These are phyloP conservation scores for Slavum lentiscoides DNA, from an alignment of 2,888 invertebrate species.

Conservation along the genomic window DNA sequence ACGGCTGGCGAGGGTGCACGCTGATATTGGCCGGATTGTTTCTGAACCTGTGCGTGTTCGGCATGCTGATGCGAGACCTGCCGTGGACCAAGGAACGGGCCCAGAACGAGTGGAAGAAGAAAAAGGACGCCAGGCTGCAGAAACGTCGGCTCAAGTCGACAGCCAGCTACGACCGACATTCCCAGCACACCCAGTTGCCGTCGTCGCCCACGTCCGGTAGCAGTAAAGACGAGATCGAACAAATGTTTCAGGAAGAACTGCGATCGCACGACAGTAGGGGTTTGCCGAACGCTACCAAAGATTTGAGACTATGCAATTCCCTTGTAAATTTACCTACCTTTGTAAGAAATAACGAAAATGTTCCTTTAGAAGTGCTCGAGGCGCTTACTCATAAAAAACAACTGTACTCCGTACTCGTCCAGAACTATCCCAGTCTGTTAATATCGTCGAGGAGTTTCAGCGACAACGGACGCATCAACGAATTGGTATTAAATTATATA, in stretches of 20 bases:
- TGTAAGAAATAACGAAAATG: constrained; percentile 75
- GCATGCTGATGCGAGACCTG: constrained; percentile 77
- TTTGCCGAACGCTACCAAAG: constrained; percentile 52
- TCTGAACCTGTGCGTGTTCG: constrained; percentile 79
- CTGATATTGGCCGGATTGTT: constrained; percentile 80
- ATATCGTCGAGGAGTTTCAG: constrained; percentile 75
- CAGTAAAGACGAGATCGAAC: neutral
- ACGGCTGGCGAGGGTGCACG: constrained; percentile 82
- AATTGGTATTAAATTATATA: constrained; percentile 57
- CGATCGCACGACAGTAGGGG: neutral
- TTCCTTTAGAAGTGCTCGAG: constrained; percentile 70
- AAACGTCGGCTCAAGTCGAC: constrained; percentile 62
- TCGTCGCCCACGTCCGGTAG: constrained; percentile 60
- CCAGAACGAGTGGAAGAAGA: constrained; percentile 60
- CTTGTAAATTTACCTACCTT: constrained; percentile 83
- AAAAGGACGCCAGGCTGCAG: constrained; percentile 67
- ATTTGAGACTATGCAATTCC: constrained; percentile 71
- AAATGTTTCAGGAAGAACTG: neutral
- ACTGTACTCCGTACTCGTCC: constrained; percentile 68
- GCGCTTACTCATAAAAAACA: constrained; percentile 57
- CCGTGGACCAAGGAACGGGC: constrained; percentile 65
- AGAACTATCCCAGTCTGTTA: constrained; percentile 75
- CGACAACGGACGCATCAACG: constrained; percentile 66
- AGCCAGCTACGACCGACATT: constrained; percentile 73
- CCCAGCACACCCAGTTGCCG: constrained; percentile 64